A percentile compares a stretch with the other conserved stretches of the same genome.
phyloP scores from a whole-genome alignment of 2,888 invertebrate genomes.

The Caenorhabditis virilis region DNA sequence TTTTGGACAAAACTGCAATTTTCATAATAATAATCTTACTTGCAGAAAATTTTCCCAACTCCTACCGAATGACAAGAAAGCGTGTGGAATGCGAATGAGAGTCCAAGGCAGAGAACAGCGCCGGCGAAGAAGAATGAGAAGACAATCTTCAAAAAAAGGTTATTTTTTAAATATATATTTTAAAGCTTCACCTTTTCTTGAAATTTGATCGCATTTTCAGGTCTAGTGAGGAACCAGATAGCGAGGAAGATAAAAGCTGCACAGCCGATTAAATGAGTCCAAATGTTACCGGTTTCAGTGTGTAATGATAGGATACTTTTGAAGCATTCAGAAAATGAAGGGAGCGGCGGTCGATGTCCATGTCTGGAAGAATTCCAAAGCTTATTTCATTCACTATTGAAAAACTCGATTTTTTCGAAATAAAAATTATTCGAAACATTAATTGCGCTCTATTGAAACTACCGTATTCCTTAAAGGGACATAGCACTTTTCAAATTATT shows the following conservation, averaged over 20 bases:
- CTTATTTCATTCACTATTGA: no score
- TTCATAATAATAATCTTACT: slow-evolving; percentile 71
- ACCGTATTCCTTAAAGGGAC: no score
- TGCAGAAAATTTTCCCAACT: slow-evolving; percentile 94
- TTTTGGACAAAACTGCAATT: no score
- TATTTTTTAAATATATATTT: slow-evolving; percentile 76
- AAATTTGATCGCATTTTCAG: slow-evolving; percentile 80
- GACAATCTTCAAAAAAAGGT: slow-evolving; percentile 69
- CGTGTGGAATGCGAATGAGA: slow-evolving; percentile 96
- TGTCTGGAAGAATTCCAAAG: slow-evolving; percentile 25
- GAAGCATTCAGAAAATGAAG: slow-evolving; percentile 95
- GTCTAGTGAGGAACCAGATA: slow-evolving; percentile 85
- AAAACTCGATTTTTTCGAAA: no score
- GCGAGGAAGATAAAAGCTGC: slow-evolving; percentile 75
- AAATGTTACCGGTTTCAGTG: slow-evolving; percentile 99
- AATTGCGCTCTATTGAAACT: no score
- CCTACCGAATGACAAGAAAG: slow-evolving; percentile 96
- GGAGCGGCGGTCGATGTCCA: slow-evolving; percentile 93
- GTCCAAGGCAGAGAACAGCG: slow-evolving; percentile 92
- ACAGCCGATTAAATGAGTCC: slow-evolving; percentile 85
- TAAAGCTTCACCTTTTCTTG: slow-evolving; percentile 92
- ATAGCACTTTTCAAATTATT: no score
- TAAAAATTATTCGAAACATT: no score
- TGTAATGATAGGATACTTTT: slow-evolving; percentile 96
- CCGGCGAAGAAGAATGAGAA: slow-evolving; percentile 95